Conservation (phyloP, 30 jellyfish, hydroid and myxozoan genomes). For the Hydra vulgaris region DNA sequence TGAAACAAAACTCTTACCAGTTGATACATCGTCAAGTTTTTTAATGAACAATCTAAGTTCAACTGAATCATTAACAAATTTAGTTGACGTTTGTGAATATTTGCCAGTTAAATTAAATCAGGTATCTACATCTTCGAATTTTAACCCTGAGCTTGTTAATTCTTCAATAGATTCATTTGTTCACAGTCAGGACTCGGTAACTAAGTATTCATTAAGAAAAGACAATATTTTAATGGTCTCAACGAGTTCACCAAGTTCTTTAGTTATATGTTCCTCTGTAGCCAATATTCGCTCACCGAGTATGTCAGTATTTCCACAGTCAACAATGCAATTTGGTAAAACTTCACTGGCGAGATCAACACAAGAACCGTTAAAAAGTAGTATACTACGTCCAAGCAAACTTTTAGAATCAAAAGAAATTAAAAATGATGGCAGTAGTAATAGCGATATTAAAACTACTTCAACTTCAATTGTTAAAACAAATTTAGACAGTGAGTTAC, state of each 20-base stretch:
- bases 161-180: neutral
- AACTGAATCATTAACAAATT: too few species aligned
- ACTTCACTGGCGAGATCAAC: neutral
- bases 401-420: neutral
- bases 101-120: too few species aligned
- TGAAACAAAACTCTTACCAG: too few species aligned
- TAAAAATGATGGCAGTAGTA: neutral
- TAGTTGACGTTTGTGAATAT: too few species aligned
- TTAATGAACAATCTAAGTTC: too few species aligned
- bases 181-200: neutral
- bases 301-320: neutral
- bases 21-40: too few species aligned
- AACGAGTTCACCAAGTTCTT: neutral
- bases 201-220: neutral
- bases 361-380: neutral
- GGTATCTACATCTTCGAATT: too few species aligned
- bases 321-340: neutral
- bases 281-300: constrained; percentile 3
- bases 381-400: neutral
- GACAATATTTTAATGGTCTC: neutral
- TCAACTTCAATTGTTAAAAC: neutral
- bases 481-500: neutral
- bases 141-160: too few species aligned
- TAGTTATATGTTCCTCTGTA: neutral
- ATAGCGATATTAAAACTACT: neutral